Base-by-base conservation (phyloP, 2,888 invertebrate genomes). In the Leptopilina myrica region DNA sequence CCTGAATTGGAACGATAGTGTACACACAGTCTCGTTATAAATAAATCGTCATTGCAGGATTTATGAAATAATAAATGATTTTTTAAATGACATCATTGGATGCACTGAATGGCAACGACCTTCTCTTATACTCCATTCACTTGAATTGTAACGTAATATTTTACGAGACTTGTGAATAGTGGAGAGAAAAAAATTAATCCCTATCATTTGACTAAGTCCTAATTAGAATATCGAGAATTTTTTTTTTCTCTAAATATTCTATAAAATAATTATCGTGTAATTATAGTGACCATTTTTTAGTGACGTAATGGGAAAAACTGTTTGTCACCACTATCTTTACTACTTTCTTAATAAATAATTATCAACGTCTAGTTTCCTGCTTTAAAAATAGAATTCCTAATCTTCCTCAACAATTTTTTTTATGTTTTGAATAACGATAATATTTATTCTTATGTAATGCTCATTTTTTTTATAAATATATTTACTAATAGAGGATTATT, bases 21-120 rank as follows among this genome's bases (percentile, higher is more conserved):
- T 14, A 8, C 20, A 20, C n/a, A 69, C n/a, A 53, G 0, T 12
- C 49, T n/a, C 26, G 56, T 53, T 56, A 73, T 73, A 73, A 73
- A 73, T 73, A 73, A 56, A 56, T 56, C 14, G 3, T 49, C 14
- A 14, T 53, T 33, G 5, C 9, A 6, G 56, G 56, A 33, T 73
- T 53, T 69, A 33, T 56, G 6, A 73, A 56, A 73, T 69, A 69
- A 69, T 33, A n/a, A 12, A 3, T 73, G 56, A 26, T 73, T 73
- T 9, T 20, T 0, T 26, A n/a, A 56, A 49, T 40, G 8, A 67
- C 67, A 56, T 73, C 33, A 56, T n/a, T 33, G 5, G 8, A 56
- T 73, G 73, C 56, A 73, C 9, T 0, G 56, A 40, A 56, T 56
- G 73, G 56, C 33, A 73, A 73, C 40, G 56, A 73, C 56, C 73